These are phyloP conservation scores for Papilio helenus DNA, from an alignment of 1,140 invertebrate genomes.

Conservation along the genomic window DNA sequence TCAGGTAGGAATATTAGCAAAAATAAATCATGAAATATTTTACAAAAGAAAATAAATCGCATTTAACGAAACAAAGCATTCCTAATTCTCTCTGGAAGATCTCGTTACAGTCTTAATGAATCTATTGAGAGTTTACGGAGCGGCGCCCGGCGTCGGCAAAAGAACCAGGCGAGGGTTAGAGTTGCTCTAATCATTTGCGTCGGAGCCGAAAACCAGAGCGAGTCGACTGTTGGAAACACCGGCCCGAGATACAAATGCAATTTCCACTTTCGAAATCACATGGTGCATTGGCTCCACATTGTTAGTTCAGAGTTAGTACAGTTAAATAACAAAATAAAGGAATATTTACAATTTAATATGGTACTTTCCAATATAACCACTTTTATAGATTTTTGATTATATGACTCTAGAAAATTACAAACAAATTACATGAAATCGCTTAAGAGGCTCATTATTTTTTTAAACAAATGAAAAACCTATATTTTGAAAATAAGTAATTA, in stretches of 20 bases:
- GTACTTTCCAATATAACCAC: background rate
- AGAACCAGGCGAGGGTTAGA: constrained; percentile 57
- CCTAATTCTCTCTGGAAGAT: constrained; percentile 76
- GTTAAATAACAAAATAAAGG: background rate
- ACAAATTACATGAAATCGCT: background rate
- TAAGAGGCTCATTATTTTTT: too few species aligned
- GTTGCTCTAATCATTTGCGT: constrained; percentile 48
- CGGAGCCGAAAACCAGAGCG: constrained; percentile 29
- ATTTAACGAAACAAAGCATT: constrained; percentile 79
- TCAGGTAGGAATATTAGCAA: constrained; percentile 32
- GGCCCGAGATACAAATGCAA: constrained; percentile 22
- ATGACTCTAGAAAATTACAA: background rate
- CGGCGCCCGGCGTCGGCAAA: constrained; percentile 59
- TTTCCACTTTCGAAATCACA: constrained; percentile 29
- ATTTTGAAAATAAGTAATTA: too few species aligned
- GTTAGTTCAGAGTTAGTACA: constrained; percentile 25
- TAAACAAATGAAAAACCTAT: too few species aligned
- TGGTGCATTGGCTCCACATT: constrained; percentile 17
- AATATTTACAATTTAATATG: background rate
- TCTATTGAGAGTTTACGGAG: constrained; percentile 79
- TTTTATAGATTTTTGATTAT: too few species aligned
- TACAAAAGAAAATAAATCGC: constrained; percentile 73
- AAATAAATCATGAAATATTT: constrained; percentile 51
- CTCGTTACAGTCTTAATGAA: constrained; percentile 82
- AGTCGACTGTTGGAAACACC: background rate